Percentiles rank a stretch among this genome's conserved stretches.
Evolutionary conservation across 2,797 vertebrate species (phyloP).

Genomic region (Thunnus albacares): DNA sequence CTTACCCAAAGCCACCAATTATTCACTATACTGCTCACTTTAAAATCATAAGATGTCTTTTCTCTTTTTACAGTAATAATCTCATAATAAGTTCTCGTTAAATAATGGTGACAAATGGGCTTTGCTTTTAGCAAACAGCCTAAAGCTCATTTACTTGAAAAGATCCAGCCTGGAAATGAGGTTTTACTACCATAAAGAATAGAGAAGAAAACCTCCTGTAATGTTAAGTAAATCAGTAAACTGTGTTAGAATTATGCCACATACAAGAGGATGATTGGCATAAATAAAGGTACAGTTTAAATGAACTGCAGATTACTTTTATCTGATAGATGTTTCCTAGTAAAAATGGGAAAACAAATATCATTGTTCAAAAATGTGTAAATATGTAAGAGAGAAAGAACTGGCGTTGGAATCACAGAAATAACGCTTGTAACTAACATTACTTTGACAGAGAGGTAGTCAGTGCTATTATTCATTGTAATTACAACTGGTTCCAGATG

Average conservation of each 20-base stretch:
- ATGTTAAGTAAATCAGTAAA: neutral
- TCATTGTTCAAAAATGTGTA: neutral
- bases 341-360: neutral
- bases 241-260: neutral
- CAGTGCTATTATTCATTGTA: slow-evolving; percentile 7
- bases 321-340: neutral
- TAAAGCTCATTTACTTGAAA: slow-evolving; percentile 9
- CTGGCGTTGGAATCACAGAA: neutral
- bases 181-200: neutral
- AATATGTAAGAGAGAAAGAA: neutral
- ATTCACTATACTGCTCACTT: neutral
- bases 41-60: neutral
- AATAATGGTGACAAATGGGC: slow-evolving; percentile 6
- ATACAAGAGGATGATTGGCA: neutral
- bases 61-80: neutral
- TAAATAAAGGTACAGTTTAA: neutral
- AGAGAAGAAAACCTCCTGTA: neutral
- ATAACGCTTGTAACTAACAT: slow-evolving; percentile 1
- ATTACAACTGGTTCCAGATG: slow-evolving; percentile 21
- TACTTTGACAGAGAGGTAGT: slow-evolving; percentile 35
- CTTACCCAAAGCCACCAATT: neutral
- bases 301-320: neutral
- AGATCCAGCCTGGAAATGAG: neutral
- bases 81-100: neutral
- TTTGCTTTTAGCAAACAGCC: neutral